Evolutionary conservation across 2,888 invertebrate genomes (phyloP).

Genomic region (Thelaira solivaga): DNA sequence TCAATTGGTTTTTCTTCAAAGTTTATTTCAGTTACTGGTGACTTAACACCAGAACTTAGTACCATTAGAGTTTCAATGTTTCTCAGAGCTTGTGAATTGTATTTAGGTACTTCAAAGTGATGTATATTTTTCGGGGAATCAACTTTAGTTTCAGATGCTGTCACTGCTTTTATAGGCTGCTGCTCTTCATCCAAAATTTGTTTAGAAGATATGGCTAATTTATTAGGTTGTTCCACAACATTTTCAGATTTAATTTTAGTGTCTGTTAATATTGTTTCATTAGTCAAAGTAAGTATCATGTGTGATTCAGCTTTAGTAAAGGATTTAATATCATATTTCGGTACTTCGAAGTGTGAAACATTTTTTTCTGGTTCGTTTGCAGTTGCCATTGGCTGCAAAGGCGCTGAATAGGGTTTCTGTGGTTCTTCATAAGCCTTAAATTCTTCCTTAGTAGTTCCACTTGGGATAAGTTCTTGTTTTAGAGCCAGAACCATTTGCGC

Average conservation of each 20-base stretch:
- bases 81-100: conserved; percentile 61
- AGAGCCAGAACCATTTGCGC: conserved; percentile 1
- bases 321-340: conserved; percentile 6
- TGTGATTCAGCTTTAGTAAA: conserved; percentile 13
- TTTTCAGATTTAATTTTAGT: neutral
- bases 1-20: neutral
- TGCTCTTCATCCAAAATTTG: too few relatives aligned
- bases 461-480: neutral
- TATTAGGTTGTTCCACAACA: neutral
- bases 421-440: neutral
- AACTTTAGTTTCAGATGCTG: neutral
- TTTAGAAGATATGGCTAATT: too few relatives aligned
- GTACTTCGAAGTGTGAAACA: conserved; percentile 10
- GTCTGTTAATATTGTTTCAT: neutral
- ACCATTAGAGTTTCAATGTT: conserved; percentile 61
- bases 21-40: neutral
- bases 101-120: conserved; percentile 63
- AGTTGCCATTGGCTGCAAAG: neutral
- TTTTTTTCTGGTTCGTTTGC: neutral
- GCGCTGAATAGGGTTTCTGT: neutral
- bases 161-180: too few relatives aligned
- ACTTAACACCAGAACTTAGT: neutral
- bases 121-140: neutral
- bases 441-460: neutral
- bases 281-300: neutral